These are phyloP conservation scores for Digitonthophagus gazella DNA, from an alignment of 2,888 invertebrate species.

Conservation along the genomic window DNA sequence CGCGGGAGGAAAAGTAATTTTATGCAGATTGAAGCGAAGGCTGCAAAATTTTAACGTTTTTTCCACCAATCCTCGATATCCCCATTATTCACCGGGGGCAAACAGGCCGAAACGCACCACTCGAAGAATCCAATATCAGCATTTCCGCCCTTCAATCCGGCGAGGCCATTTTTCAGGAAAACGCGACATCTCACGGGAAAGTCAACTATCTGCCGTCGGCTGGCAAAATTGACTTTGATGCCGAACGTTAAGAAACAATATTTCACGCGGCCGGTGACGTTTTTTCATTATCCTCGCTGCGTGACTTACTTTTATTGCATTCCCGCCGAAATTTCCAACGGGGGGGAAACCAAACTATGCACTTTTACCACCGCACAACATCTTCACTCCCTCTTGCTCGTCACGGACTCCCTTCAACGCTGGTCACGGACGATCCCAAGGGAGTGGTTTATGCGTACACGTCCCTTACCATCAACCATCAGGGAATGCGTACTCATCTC, in stretches of 20 bases:
- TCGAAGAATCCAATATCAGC: not conserved
- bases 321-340: not conserved
- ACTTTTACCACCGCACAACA: not conserved
- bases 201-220: not conserved
- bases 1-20: not conserved
- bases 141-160: not conserved
- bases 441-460: slow-evolving; percentile 1
- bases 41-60: not conserved
- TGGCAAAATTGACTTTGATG: not conserved
- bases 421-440: not conserved
- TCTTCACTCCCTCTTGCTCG: slow-evolving; percentile 1
- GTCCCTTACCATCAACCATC: slow-evolving; percentile 5
- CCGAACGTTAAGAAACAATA: slow-evolving; percentile 7
- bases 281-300: slow-evolving; percentile 11
- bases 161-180: not conserved
- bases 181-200: not conserved
- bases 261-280: slow-evolving; percentile 7
- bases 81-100: not conserved
- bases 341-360: slow-evolving; percentile 5
- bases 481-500: not conserved
- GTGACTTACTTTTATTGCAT: slow-evolving; percentile 14
- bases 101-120: not conserved
- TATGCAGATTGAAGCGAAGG: not conserved
- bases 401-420: not conserved
- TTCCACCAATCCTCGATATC: not conserved